Conservation (phyloP, 2,888 invertebrate genomes). For the Scaeva pyrastri region DNA sequence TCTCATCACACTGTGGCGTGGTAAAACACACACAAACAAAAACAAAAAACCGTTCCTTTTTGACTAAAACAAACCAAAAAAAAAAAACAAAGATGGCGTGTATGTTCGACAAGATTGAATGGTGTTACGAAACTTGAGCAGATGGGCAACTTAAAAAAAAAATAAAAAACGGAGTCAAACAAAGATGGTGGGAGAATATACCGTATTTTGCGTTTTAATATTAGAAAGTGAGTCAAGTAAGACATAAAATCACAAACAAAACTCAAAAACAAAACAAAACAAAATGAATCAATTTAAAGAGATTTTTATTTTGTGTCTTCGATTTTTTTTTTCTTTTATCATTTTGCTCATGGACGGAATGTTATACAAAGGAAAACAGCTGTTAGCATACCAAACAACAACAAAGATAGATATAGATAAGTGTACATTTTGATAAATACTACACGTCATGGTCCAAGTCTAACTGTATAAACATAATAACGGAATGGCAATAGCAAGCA, state of each 20-base stretch:
- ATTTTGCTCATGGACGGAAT: not conserved
- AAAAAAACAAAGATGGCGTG: conserved; percentile 28
- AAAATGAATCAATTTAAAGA: conserved; percentile 47
- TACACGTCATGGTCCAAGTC: conserved; percentile 31
- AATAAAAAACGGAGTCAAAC: not conserved
- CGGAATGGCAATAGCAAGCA: conserved; percentile 4
- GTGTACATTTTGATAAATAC: not conserved
- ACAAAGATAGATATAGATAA: conserved; percentile 23
- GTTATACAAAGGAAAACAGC: conserved; percentile 35
- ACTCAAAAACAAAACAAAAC: conserved; percentile 14
- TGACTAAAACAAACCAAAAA: not conserved
- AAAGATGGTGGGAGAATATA: conserved; percentile 31
- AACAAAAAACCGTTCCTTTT: conserved; percentile 15
- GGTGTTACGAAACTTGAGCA: conserved; percentile 52
- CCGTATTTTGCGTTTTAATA: conserved; percentile 51
- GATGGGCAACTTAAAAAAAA: conserved; percentile 18
- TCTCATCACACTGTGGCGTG: conserved; percentile 9
- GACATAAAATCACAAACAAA: conserved; percentile 36
- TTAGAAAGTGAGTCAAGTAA: conserved; percentile 72
- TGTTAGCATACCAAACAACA: conserved; percentile 34
- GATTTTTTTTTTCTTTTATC: not conserved
- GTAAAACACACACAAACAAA: not conserved
- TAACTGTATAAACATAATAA: conserved; percentile 2
- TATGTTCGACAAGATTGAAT: conserved; percentile 43
- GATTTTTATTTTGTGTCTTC: conserved; percentile 35